A percentile compares a stretch with the other conserved stretches of the same genome.
phyloP scores from a whole-genome alignment of 2,888 invertebrate genomes.

The Drosophila quinaria region DNA sequence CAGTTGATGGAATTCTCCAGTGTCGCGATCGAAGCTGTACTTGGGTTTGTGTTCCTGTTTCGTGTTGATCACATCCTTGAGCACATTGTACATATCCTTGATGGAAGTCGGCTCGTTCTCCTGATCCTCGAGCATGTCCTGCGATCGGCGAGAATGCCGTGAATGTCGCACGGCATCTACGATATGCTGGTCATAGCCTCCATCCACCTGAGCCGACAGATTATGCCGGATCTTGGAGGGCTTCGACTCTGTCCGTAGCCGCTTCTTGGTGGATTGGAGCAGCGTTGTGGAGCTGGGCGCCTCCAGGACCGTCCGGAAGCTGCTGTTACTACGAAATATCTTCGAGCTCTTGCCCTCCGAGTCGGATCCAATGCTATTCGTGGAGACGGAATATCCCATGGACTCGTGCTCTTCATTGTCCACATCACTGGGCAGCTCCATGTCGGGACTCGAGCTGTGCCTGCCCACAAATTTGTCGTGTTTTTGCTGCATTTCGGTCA shows the following conservation, averaged over 20 bases:
- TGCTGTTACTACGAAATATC: slow-evolving; percentile 65
- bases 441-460: slow-evolving; percentile 27
- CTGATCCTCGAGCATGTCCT: slow-evolving; percentile 32
- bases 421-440: slow-evolving; percentile 24
- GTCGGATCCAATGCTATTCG: slow-evolving; percentile 62
- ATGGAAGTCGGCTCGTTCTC: slow-evolving; percentile 46
- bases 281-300: slow-evolving; percentile 46
- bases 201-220: slow-evolving; percentile 34
- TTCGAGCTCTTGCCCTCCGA: slow-evolving; percentile 65
- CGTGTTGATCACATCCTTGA: slow-evolving; percentile 72
- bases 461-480: slow-evolving; percentile 70
- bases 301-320: slow-evolving; percentile 67
- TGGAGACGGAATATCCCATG: slow-evolving; percentile 37
- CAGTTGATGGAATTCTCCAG: slow-evolving; percentile 57
- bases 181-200: slow-evolving; percentile 22
- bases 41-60: slow-evolving; percentile 54
- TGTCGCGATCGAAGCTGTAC: slow-evolving; percentile 14
- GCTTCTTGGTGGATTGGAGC: slow-evolving; percentile 17
- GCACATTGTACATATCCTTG: slow-evolving; percentile 69
- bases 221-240: slow-evolving; percentile 25
- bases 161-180: slow-evolving; percentile 36
- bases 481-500: slow-evolving; percentile 81
- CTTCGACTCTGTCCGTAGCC: not conserved
- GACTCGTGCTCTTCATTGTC: slow-evolving; percentile 26
- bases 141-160: slow-evolving; percentile 13